These are phyloP conservation scores for Philereme transversata DNA, from an alignment of 2,888 invertebrate species.

Conservation along the genomic window DNA sequence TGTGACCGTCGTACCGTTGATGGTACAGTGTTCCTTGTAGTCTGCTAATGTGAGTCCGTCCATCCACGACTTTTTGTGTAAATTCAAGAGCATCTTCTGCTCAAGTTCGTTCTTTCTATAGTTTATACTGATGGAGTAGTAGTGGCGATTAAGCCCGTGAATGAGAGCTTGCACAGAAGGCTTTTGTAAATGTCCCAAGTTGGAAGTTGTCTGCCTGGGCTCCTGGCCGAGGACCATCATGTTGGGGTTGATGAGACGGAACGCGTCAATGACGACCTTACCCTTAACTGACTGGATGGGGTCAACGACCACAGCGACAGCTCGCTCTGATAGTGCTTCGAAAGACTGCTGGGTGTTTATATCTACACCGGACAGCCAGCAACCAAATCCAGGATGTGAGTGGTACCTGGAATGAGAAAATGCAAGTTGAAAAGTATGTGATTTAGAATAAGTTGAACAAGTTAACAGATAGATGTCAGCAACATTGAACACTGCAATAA, in stretches of 20 bases:
- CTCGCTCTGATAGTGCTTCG: constrained; percentile 98
- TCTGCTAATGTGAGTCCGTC: constrained; percentile 96
- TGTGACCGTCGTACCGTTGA: constrained; percentile 96
- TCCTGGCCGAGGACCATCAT: constrained; percentile 99
- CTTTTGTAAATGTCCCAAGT: constrained; percentile 98
- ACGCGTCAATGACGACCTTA: constrained; percentile 99
- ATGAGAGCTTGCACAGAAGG: constrained; percentile 99
- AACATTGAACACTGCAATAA: too few relatives aligned
- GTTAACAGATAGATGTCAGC: too few relatives aligned
- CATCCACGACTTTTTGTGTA: constrained; percentile 99
- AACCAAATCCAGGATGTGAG: constrained; percentile 99
- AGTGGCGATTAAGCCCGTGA: constrained; percentile 99
- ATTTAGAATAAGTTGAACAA: too few relatives aligned
- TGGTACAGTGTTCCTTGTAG: constrained; percentile 95
- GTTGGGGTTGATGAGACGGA: constrained; percentile 99
- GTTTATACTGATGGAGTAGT: constrained; percentile 99
- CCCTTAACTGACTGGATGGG: constrained; percentile 99
- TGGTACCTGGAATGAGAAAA: constrained; percentile 88
- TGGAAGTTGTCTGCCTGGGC: constrained; percentile 99
- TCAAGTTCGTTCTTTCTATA: constrained; percentile 99
- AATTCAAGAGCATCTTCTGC: constrained; percentile 99
- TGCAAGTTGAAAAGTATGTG: background rate
- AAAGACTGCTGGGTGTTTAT: constrained; percentile 99
- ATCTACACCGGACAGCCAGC: constrained; percentile 99
- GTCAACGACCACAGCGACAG: constrained; percentile 99